Percentiles rank a stretch among this genome's conserved stretches.
Evolutionary conservation across 2,888 invertebrate species (phyloP).

Genomic region (Nowickia ferox): DNA sequence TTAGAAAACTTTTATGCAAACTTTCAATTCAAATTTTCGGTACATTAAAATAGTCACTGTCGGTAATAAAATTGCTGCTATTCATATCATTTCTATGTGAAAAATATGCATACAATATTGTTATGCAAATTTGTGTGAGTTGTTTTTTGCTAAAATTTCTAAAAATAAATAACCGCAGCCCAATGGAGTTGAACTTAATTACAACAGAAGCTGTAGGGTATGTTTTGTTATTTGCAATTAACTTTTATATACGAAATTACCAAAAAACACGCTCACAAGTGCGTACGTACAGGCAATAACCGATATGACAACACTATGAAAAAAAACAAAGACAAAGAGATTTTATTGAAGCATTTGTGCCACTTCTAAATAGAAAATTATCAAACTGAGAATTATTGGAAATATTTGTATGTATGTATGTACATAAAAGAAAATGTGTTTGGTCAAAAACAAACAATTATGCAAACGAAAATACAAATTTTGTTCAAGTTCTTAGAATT

Average conservation of each 20-base stretch:
- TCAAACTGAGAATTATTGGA: background rate
- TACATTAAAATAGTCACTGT: constrained; percentile 8
- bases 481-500: no score
- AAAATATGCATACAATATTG: background rate
- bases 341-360: background rate
- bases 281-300: background rate
- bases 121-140: background rate
- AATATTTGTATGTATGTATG: background rate
- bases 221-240: constrained; percentile 40
- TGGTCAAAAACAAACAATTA: background rate
- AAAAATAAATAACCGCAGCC: constrained; percentile 9
- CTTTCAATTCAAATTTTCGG: constrained; percentile 15
- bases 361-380: background rate
- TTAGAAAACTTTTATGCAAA: background rate
- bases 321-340: background rate
- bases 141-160: background rate
- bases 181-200: constrained; percentile 34
- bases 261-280: constrained; percentile 18
- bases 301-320: background rate
- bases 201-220: background rate
- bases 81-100: background rate
- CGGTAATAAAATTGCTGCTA: background rate
- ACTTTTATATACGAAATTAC: constrained; percentile 15
- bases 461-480: background rate
- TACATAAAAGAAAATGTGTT: background rate